Evolutionary conservation across 2,113 vertebrate species (phyloP).

Genomic region (Pangasianodon gigas): DNA sequence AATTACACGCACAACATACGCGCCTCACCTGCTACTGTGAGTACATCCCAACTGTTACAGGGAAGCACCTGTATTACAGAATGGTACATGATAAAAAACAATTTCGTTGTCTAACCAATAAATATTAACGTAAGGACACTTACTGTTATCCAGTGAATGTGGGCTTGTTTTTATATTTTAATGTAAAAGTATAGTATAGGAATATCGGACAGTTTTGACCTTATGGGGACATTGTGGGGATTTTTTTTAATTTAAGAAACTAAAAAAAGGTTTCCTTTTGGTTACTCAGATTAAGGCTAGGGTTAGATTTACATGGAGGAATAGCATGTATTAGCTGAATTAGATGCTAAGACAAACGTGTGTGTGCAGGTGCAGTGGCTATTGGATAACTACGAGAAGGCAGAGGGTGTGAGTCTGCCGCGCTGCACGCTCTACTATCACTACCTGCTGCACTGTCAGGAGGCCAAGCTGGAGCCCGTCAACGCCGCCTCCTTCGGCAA

Average conservation of each 20-base stretch:
- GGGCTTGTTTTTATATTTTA: too few relatives aligned
- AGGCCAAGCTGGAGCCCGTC: constrained; percentile 89
- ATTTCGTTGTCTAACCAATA: background rate
- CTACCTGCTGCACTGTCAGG: constrained; percentile 91
- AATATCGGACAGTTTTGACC: too few relatives aligned
- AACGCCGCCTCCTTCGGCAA: constrained; percentile 92
- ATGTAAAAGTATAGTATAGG: too few relatives aligned
- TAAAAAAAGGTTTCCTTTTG: background rate
- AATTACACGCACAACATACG: constrained; percentile 86
- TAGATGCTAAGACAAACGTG: background rate
- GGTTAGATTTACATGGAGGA: too few relatives aligned
- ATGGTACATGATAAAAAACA: background rate
- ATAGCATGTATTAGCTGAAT: background rate
- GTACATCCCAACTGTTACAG: constrained; percentile 50
- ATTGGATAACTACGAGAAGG: constrained; percentile 89
- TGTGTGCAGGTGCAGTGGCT: constrained; percentile 86
- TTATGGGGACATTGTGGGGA: too few relatives aligned
- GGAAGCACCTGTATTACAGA: background rate
- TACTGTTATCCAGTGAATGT: too few relatives aligned
- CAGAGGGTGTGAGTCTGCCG: constrained; percentile 88
- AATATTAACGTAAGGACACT: background rate
- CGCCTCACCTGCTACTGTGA: constrained; percentile 88
- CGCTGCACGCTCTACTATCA: constrained; percentile 93
- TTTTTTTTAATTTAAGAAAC: too few relatives aligned
- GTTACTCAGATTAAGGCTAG: background rate